Base-by-base conservation (phyloP, 1,140 invertebrate species). In the Zaprionus gabonicus region DNA sequence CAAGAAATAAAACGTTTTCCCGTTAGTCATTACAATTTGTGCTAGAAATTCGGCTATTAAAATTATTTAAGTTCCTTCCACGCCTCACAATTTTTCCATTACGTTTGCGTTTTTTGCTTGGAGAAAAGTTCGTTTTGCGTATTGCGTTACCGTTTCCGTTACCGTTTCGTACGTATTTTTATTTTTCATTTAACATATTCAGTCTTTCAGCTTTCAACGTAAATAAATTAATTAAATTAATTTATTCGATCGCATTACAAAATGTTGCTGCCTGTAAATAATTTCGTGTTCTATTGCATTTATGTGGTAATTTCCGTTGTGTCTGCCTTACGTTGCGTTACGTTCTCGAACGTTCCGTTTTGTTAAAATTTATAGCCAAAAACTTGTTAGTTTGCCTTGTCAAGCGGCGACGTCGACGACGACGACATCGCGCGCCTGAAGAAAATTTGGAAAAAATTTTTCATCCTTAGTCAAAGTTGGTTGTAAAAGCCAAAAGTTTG, bases 221-320 rank as follows among this genome's bases (percentile, higher is more conserved):
- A 86, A 91, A 91, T 88, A 85, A 85, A 91, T 91, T 91, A 91
- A 91, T 91, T 91, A 91, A 91, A 91, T 87, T 91, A 91, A 91
- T 91, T 91, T 88, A 91, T 91, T 91, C 70, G 80, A 91, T 84
- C 80, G 87, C 78, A 81, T 85, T 85, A 82, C 82, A 87, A 73
- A 79, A 80, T 75, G 69, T 83, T 81, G 82, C 71, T 86, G 82
- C 81, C 85, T 90, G 86, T 91, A 84, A 88, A 91, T 91, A 91
- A 91, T 91, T 91, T 91, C 81, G 84, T 85, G 88, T 91, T 88
- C 88, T 91, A 91, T 91, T 91, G 88, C 83, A 90, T 91, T 91
- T 91, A 87, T 91, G 81, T 91, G 83, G 88, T 80, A 90, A 90
- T 85, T 90, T 88, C 66, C 67, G 55, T 71, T 63, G 80, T 68